Evolutionary conservation across 2,797 vertebrate genomes (phyloP).

Genomic region (Clarias platycephalus): DNA sequence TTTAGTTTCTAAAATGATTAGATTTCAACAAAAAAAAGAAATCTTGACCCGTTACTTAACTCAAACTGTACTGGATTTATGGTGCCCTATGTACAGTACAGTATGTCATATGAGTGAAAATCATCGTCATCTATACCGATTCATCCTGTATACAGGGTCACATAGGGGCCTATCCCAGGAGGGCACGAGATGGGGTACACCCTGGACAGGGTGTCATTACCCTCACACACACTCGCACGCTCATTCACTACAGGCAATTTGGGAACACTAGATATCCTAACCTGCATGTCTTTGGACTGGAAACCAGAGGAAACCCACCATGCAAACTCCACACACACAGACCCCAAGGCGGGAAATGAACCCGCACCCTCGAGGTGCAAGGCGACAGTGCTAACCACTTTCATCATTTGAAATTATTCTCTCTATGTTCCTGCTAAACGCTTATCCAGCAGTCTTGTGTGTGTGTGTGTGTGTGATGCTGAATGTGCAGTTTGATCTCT

Average conservation of each 20-base stretch:
- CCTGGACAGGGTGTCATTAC: no score
- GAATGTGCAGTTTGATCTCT: constrained; percentile 13
- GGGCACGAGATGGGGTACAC: no score
- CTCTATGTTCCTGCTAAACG: neutral
- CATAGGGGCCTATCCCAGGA: no score
- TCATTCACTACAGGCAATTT: no score
- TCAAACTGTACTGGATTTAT: neutral
- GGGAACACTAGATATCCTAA: no score
- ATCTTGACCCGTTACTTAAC: neutral
- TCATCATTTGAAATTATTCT: neutral
- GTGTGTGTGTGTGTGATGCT: neutral
- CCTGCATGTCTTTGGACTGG: no score
- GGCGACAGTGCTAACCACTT: no score
- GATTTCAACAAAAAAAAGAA: neutral
- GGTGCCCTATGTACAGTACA: neutral
- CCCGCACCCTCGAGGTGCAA: no score
- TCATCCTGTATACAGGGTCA: neutral
- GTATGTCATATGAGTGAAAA: neutral
- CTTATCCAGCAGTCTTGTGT: neutral
- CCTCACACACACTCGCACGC: no score
- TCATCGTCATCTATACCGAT: neutral
- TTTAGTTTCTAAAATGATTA: neutral
- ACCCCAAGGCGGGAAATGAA: no score
- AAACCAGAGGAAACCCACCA: no score
- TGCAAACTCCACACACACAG: no score